Evolutionary conservation across 2,797 vertebrate species (phyloP), one percentile per base, ranked within the genome.

Genomic region (Allobates femoralis): DNA sequence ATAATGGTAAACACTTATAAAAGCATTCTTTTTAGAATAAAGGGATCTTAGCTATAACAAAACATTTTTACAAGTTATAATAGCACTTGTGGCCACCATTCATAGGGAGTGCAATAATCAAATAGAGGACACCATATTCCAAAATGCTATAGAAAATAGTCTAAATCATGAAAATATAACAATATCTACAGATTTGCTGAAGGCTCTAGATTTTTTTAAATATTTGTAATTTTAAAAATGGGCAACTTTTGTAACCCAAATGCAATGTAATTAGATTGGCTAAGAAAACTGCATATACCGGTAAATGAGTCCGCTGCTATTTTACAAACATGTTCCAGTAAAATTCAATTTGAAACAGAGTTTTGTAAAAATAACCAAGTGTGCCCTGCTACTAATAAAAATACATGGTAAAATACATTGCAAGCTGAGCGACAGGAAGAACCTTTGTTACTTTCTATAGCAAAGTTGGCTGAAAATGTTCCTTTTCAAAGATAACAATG

Each of bases 261-360:
- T 28, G 15, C n/a, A 53, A 56, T 53, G 41, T 73, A 46, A 41
- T 23, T 7, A 34, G 51, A 69, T 26, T 79, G 23, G 18, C 6
- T 32, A 77, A 66, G 76, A 51, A 50, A 53, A 60, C 37, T 53
- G 26, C 16, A 85, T 80, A n/a, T n/a, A n/a, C n/a, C n/a, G n/a
- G 19, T 28, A 67, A 67, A 32, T 30, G 14, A 28, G n/a, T n/a
- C n/a, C 10, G 8, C 58, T 51, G 23, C 64, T 34, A 37, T 62
- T 46, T 12, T 66, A 66, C 26, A 50, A 8, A 79, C 15, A 37
- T 77, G 26, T 46, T n/a, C 37, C 46, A 55, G 26, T 60, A 16
- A 69, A 73, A 18, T 30, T 46, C 21, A 79, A 32, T 73, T 60
- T 85, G 80, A 23, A 73, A 51, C 62, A 79, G 46, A 41, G 19